Evolutionary conservation across 2,888 invertebrate species (phyloP).

Genomic region (Pyralis farinalis): DNA sequence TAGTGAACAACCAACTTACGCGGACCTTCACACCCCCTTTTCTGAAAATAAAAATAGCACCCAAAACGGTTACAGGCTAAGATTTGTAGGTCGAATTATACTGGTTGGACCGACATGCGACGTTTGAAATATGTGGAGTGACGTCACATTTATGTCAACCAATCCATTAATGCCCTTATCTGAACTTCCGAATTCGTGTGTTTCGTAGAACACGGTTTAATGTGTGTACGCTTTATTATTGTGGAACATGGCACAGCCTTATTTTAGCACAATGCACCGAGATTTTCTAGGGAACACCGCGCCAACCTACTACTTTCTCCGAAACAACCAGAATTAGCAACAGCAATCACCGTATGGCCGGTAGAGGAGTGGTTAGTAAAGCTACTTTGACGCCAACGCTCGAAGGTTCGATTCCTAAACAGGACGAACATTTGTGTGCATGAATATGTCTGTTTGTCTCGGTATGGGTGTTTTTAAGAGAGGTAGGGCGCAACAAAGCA

Average conservation of each 20-base stretch:
- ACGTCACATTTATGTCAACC: slow-evolving; percentile 79
- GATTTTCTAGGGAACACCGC: too few species aligned
- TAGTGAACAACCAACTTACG: slow-evolving; percentile 35
- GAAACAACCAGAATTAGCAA: too few species aligned
- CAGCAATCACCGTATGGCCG: too few species aligned
- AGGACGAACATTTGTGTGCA: too few species aligned
- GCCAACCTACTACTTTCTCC: too few species aligned
- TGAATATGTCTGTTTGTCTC: too few species aligned
- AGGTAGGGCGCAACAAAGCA: too few species aligned
- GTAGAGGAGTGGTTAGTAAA: too few species aligned
- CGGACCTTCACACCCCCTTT: slow-evolving; percentile 26
- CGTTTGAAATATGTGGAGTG: slow-evolving; percentile 75
- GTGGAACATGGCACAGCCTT: slow-evolving; percentile 54
- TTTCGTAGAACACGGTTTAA: slow-evolving; percentile 39
- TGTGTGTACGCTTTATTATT: slow-evolving; percentile 58
- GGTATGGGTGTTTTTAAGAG: too few species aligned
- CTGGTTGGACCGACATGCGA: slow-evolving; percentile 59
- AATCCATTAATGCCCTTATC: slow-evolving; percentile 79
- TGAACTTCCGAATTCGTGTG: slow-evolving; percentile 75
- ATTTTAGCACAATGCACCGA: slow-evolving; percentile 23
- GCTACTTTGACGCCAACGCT: too few species aligned
- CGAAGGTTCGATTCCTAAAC: too few species aligned
- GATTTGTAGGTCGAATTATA: slow-evolving; percentile 28
- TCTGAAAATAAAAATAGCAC: background rate
- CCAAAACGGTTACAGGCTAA: background rate